A percentile compares a stretch with the other conserved stretches of the same genome.
Conservation (phyloP, 2,113 vertebrate species). For the Miniopterus natalensis region DNA sequence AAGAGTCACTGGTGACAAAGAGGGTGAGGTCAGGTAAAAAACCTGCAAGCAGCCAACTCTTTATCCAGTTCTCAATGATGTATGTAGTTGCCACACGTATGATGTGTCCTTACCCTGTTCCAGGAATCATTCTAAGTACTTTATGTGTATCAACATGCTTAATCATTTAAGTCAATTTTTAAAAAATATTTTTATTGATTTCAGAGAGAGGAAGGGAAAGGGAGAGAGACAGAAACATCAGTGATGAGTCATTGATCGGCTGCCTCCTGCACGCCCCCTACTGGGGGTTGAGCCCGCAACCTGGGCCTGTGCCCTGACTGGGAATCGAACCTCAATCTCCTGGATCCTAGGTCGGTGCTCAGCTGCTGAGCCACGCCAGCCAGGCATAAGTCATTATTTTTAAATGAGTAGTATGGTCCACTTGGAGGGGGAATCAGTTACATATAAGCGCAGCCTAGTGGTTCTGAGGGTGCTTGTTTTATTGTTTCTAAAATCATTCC, state of each 20-base stretch:
- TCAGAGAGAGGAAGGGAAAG: too few relatives aligned
- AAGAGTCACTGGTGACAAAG: neutral
- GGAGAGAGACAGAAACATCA: too few relatives aligned
- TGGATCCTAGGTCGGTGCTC: too few relatives aligned
- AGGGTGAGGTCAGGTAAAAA: neutral
- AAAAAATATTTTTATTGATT: too few relatives aligned
- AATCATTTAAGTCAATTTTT: neutral
- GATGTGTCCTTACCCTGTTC: neutral
- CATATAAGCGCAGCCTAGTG: neutral
- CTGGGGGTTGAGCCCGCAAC: too few relatives aligned
- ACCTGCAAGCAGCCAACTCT: neutral
- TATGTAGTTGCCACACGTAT: neutral
- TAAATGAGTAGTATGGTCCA: neutral
- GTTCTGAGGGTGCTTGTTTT: accelerated
- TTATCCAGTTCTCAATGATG: neutral
- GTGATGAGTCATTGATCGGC: too few relatives aligned
- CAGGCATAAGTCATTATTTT: neutral
- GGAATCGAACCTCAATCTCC: too few relatives aligned
- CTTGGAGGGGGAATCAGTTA: neutral
- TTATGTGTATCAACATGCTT: neutral
- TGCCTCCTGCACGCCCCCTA: too few relatives aligned
- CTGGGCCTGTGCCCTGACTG: too few relatives aligned
- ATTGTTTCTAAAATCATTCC: neutral
- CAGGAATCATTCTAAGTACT: neutral
- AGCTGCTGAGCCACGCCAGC: too few relatives aligned